Conservation (phyloP, 2,888 invertebrate species). For the Pandemis heparana region DNA sequence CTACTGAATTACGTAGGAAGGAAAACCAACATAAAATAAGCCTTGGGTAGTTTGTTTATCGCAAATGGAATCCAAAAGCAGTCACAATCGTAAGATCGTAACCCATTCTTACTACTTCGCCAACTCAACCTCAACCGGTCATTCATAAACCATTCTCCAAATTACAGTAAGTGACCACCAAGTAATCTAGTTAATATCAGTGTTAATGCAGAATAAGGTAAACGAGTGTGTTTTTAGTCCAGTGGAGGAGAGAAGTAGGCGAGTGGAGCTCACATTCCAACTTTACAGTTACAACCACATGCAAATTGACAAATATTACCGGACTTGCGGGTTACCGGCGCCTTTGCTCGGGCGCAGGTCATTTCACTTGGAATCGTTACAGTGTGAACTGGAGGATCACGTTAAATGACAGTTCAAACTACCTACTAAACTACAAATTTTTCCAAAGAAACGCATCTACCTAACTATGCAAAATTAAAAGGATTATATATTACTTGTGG, state of each 20-base stretch:
- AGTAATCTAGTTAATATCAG: slow-evolving; percentile 34
- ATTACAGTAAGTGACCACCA: slow-evolving; percentile 15
- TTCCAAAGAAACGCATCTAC: no score
- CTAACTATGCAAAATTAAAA: no score
- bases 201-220: slow-evolving; percentile 33
- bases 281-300: slow-evolving; percentile 76
- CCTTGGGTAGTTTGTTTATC: not conserved
- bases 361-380: slow-evolving; percentile 34
- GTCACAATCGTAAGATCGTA: slow-evolving; percentile 14
- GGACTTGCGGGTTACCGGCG: slow-evolving; percentile 45
- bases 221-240: slow-evolving; percentile 56
- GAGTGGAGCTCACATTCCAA: slow-evolving; percentile 65
- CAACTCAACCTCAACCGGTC: slow-evolving; percentile 30
- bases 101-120: slow-evolving; percentile 13
- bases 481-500: no score
- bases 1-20: slow-evolving; percentile 7
- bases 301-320: slow-evolving; percentile 78
- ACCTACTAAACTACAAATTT: no score
- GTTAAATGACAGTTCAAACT: not conserved
- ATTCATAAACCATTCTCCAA: slow-evolving; percentile 28
- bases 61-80: slow-evolving; percentile 7
- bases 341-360: slow-evolving; percentile 10
- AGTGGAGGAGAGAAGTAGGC: slow-evolving; percentile 63
- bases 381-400: slow-evolving; percentile 31
- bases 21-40: not conserved